These are phyloP conservation scores for Elysia crispata DNA, from an alignment of 2,888 invertebrate species.

Conservation along the genomic window DNA sequence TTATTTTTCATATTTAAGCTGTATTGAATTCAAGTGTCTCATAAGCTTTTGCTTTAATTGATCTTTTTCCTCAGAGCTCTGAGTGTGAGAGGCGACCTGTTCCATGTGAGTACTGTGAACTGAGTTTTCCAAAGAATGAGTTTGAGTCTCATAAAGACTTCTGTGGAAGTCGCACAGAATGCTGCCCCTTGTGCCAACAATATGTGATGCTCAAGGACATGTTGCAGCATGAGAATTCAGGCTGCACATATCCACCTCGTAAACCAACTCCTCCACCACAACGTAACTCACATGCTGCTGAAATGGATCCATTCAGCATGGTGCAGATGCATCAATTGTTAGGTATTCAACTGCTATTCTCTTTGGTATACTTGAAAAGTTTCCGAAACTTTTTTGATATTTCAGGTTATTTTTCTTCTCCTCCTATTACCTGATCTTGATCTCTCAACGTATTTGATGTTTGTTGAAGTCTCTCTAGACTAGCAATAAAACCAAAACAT, in stretches of 20 bases:
- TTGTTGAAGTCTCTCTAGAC: neutral
- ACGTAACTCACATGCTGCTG: neutral
- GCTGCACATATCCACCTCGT: constrained; percentile 63
- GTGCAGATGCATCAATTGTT: constrained; percentile 49
- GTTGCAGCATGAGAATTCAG: constrained; percentile 82
- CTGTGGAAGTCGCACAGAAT: constrained; percentile 86
- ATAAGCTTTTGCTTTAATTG: too few relatives aligned
- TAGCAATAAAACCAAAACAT: neutral
- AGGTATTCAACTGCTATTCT: constrained; percentile 35
- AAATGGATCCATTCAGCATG: constrained; percentile 44
- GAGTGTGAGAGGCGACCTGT: constrained; percentile 81
- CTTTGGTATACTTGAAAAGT: too few relatives aligned
- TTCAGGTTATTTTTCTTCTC: too few relatives aligned
- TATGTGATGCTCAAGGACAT: constrained; percentile 85
- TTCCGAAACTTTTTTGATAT: too few relatives aligned
- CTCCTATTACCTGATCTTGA: too few relatives aligned
- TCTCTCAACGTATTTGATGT: neutral
- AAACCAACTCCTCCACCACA: constrained; percentile 44
- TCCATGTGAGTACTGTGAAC: constrained; percentile 84
- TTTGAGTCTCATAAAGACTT: constrained; percentile 83
- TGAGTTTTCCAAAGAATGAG: constrained; percentile 82
- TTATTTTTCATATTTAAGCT: too few relatives aligned
- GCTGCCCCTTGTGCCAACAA: constrained; percentile 84
- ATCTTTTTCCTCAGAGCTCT: constrained; percentile 78
- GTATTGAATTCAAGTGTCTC: too few relatives aligned